A percentile compares a stretch with the other conserved stretches of the same genome.
phyloP scores from a whole-genome alignment of 2,888 invertebrate genomes.

The Chromoteleia sp. region DNA sequence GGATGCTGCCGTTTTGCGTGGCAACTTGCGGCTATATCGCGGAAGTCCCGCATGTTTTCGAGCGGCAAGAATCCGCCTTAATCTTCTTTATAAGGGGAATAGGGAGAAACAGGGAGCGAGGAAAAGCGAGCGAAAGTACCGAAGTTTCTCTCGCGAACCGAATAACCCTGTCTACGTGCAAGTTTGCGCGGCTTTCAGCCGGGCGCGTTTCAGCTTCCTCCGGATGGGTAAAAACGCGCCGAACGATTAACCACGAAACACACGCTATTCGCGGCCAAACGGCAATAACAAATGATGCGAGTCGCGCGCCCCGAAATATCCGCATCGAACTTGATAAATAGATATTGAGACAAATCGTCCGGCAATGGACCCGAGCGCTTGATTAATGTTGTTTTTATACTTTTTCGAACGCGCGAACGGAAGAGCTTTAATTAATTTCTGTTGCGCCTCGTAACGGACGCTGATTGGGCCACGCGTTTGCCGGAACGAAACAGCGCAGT shows the following conservation, averaged over 20 bases:
- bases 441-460: constrained; percentile 5
- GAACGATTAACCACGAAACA: constrained; percentile 54
- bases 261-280: constrained; percentile 18
- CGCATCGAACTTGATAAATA: constrained; percentile 53
- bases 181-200: constrained; percentile 37
- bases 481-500: constrained; percentile 48
- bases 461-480: constrained; percentile 26
- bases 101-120: constrained; percentile 2
- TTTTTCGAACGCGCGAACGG: not conserved
- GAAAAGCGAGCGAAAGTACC: constrained; percentile 44
- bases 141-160: constrained; percentile 42
- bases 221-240: constrained; percentile 38
- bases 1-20: constrained; percentile 53
- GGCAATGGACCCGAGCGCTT: constrained; percentile 23
- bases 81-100: constrained; percentile 50
- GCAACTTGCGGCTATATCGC: constrained; percentile 50
- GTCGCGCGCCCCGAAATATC: constrained; percentile 10
- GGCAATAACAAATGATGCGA: constrained; percentile 55
- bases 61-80: constrained; percentile 57
- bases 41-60: constrained; percentile 47
- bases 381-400: constrained; percentile 38
- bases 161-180: constrained; percentile 34
- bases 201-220: not conserved
- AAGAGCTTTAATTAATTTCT: constrained; percentile 34
- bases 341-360: constrained; percentile 50